Conservation (phyloP, 2,113 vertebrate genomes). For the Brienomyrus brachyistius region DNA sequence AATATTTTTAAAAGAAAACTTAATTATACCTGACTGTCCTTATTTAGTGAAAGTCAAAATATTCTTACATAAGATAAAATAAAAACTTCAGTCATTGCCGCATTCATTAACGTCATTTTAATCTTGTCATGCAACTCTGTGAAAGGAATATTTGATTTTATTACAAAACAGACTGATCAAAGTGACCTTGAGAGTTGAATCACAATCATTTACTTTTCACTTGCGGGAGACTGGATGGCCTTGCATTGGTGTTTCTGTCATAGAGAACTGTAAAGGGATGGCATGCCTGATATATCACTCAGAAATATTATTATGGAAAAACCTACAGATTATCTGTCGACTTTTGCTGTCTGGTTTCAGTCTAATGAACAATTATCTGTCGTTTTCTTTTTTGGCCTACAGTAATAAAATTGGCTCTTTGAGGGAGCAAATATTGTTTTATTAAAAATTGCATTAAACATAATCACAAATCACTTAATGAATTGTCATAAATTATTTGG, state of each 20-base stretch:
- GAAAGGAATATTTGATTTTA: constrained; percentile 7
- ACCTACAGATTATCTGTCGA: constrained; percentile 1
- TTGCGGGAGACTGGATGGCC: not conserved
- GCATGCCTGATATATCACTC: not conserved
- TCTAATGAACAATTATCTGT: constrained; percentile 16
- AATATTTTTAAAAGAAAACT: not conserved
- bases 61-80: not conserved
- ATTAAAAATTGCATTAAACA: not conserved
- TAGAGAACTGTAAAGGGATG: not conserved
- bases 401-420: not conserved
- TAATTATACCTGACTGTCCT: not conserved
- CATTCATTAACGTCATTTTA: constrained; percentile 13
- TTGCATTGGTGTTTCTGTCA: not conserved
- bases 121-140: not conserved
- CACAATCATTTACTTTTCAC: not conserved
- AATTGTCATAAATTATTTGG: constrained; percentile 13
- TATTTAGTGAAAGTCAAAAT: constrained; percentile 12
- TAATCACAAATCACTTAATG: constrained; percentile 7
- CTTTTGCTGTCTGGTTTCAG: not conserved
- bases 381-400: constrained; percentile 1
- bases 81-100: not conserved
- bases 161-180: constrained; percentile 1
- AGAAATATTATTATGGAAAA: constrained; percentile 3
- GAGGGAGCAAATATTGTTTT: constrained; percentile 8
- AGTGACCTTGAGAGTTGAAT: constrained; percentile 10